These are phyloP conservation scores for Labroides dimidiatus DNA, from an alignment of 2,797 vertebrate species.

Conservation along the genomic window DNA sequence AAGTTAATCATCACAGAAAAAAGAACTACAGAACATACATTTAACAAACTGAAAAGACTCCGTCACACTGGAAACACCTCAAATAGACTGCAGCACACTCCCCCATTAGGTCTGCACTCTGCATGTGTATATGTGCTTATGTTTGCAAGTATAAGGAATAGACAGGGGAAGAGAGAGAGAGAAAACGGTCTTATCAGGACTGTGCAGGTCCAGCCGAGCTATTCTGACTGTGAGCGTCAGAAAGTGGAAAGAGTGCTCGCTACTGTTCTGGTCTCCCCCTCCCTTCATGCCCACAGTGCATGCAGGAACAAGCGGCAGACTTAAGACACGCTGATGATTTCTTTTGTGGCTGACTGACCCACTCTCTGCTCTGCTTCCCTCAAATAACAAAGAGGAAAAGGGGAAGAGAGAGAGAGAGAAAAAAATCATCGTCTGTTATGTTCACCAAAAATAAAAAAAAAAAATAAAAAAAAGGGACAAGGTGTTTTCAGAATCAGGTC, in stretches of 20 bases:
- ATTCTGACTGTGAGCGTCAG: conserved; percentile 49
- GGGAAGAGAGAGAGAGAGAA: not conserved
- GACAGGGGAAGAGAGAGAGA: conserved; percentile 26
- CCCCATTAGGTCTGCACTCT: conserved; percentile 18
- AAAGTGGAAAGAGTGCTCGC: conserved; percentile 51
- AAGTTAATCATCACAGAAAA: conserved; percentile 5
- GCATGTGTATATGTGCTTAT: conserved; percentile 38
- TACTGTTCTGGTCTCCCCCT: conserved; percentile 39
- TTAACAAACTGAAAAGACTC: conserved; percentile 2
- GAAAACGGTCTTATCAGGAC: conserved; percentile 74
- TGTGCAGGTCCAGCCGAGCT: conserved; percentile 69
- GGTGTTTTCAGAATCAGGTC: conserved; percentile 14
- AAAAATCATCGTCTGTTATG: not conserved
- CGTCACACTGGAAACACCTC: conserved; percentile 5
- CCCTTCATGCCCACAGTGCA: conserved; percentile 35
- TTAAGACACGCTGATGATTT: conserved; percentile 51
- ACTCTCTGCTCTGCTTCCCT: conserved; percentile 31
- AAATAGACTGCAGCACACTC: conserved; percentile 54
- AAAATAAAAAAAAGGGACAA: conserved; percentile 10
- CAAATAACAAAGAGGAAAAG: conserved; percentile 15
- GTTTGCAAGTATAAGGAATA: conserved; percentile 31
- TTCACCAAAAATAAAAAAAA: conserved; percentile 3
- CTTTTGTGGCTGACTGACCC: conserved; percentile 57
- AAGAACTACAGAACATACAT: not conserved
- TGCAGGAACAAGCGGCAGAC: conserved; percentile 39